Conservation (phyloP, 2,888 invertebrate genomes). For the Diadegma fenestrale region DNA sequence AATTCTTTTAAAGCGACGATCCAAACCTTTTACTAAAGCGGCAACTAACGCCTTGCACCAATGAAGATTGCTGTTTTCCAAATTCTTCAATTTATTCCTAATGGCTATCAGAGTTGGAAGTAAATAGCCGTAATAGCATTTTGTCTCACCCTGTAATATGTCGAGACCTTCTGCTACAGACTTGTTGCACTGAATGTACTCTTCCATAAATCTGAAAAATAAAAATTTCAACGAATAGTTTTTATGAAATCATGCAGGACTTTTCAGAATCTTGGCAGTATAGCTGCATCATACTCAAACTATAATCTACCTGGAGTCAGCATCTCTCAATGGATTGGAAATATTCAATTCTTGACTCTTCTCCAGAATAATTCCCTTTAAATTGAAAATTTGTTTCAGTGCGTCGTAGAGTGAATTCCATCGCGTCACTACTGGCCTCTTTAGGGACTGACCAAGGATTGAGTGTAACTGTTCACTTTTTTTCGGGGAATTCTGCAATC, state of each 20-base stretch:
- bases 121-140: background rate
- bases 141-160: background rate
- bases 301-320: background rate
- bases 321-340: slow-evolving; percentile 47
- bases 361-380: slow-evolving; percentile 30
- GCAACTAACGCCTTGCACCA: too few relatives aligned
- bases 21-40: too few relatives aligned
- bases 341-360: slow-evolving; percentile 33
- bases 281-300: background rate
- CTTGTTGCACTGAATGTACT: background rate
- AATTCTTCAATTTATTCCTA: too few relatives aligned
- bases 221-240: too few relatives aligned
- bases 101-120: background rate
- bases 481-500: slow-evolving; percentile 38
- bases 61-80: too few relatives aligned
- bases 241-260: too few relatives aligned
- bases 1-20: too few relatives aligned
- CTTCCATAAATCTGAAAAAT: background rate
- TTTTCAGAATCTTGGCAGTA: too few relatives aligned
- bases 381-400: slow-evolving; percentile 42
- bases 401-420: slow-evolving; percentile 55
- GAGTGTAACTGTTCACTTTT: slow-evolving; percentile 37
- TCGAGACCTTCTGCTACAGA: background rate
- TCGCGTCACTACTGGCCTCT: slow-evolving; percentile 39
- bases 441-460: slow-evolving; percentile 34